A percentile compares a stretch with the other conserved stretches of the same genome.
phyloP scores from a whole-genome alignment of 1,140 invertebrate species.

The Leptopilina clavipes region DNA sequence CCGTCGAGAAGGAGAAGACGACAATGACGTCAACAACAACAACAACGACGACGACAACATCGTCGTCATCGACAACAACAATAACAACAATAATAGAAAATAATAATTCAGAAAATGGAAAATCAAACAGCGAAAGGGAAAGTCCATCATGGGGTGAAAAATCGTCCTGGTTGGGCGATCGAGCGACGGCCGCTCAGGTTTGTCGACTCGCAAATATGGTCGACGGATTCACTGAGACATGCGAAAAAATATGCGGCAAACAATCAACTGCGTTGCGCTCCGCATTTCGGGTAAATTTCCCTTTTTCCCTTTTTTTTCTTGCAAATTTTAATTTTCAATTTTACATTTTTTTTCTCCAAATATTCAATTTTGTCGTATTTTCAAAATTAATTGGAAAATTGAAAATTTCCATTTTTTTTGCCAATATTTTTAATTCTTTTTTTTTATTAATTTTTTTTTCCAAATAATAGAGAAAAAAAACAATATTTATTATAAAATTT shows the following conservation, averaged over 20 bases:
- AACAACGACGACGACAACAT: too few species aligned
- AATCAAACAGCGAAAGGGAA: constrained; percentile 65
- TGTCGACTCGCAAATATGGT: constrained; percentile 85
- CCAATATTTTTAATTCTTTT: too few species aligned
- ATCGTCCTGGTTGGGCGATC: constrained; percentile 75
- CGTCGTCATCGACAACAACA: too few species aligned
- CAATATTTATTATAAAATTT: too few species aligned
- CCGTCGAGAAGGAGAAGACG: constrained; percentile 78
- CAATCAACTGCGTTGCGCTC: constrained; percentile 87
- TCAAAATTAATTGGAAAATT: too few species aligned
- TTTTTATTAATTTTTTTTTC: too few species aligned
- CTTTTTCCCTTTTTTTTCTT: neutral
- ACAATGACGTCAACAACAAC: constrained; percentile 52
- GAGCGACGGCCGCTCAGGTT: constrained; percentile 84
- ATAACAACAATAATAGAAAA: too few species aligned
- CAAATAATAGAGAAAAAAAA: too few species aligned
- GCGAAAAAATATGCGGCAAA: constrained; percentile 86
- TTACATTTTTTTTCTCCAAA: constrained; percentile 1
- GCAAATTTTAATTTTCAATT: too few species aligned
- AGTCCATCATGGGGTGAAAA: constrained; percentile 62
- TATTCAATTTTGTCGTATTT: neutral
- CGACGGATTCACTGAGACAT: constrained; percentile 85
- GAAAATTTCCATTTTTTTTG: too few species aligned
- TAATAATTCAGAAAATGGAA: constrained; percentile 39
- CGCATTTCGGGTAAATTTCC: constrained; percentile 82